phyloP scores from a whole-genome alignment of 2,888 invertebrate species.

The Drosophila falleni region DNA sequence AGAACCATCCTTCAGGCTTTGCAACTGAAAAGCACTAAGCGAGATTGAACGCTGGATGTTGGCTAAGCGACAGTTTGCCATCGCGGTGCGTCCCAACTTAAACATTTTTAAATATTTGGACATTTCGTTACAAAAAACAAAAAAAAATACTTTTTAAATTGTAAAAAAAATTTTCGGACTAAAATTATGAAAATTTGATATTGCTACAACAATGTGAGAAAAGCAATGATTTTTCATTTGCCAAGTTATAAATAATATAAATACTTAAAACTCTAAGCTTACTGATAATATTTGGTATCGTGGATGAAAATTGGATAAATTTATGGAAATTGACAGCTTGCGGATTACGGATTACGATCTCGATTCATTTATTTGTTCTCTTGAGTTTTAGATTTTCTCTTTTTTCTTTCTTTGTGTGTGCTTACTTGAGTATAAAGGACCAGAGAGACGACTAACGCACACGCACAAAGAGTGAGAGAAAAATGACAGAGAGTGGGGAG shows the following conservation, averaged over 20 bases:
- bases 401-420: constrained; percentile 24
- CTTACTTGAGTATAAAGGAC: constrained; percentile 31
- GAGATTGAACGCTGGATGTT: constrained; percentile 29
- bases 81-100: constrained; percentile 12
- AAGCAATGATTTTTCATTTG: background rate
- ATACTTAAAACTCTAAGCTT: constrained; percentile 3
- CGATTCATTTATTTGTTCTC: constrained; percentile 18
- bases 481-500: constrained; percentile 24
- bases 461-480: constrained; percentile 34
- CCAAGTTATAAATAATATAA: background rate
- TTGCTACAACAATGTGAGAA: constrained; percentile 27
- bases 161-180: constrained; percentile 15
- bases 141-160: constrained; percentile 3
- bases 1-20: constrained; percentile 32
- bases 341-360: constrained; percentile 8
- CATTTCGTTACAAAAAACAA: constrained; percentile 28
- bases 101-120: constrained; percentile 31
- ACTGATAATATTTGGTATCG: constrained; percentile 3
- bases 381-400: constrained; percentile 14
- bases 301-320: background rate
- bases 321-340: constrained; percentile 2
- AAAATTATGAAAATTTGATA: constrained; percentile 37
- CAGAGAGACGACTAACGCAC: constrained; percentile 11
- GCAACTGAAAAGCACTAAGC: constrained; percentile 22
- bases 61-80: constrained; percentile 19